Evolutionary conservation across 2,888 invertebrate genomes (phyloP), one percentile per base, ranked within the genome.

Genomic region (Noctua fimbriata): DNA sequence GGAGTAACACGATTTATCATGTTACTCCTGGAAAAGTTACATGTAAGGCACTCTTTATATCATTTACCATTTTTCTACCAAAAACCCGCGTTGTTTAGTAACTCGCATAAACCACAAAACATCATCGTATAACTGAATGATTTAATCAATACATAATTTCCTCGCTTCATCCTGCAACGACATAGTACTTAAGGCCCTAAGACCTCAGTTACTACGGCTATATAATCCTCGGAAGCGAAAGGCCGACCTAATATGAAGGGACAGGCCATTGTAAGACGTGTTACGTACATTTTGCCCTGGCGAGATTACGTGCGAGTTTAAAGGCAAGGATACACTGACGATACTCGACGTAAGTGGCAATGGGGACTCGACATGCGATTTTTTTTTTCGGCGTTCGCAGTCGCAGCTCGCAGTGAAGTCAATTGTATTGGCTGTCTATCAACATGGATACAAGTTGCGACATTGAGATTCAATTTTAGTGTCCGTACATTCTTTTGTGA

Each of bases 221-320:
- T 93, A 93, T 95, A 94, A 94, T 94, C 94, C 92, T 89, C 82
- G 84, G 81, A 81, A 84, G 89, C 89, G 90, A 92, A 91, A 92
- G 92, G 90, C 92, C 93, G 91, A 90, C 93, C 94, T 95, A 95
- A 95, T 95, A 95, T 93, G 93, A 92, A 95, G 94, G 95, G 95
- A 93, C 94, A 92, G 89, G 88, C 93, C 86, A 94, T 95, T 94
- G 94, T 95, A 95, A 91, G 92, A 93, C 93, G 94, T 94, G 94
- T 92, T 94, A 95, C 91, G 92, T 92, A 93, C 93, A 92, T 92
- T 93, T 92, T 93, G 93, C 94, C 94, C 92, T 87, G 90, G 89
- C 88, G 89, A 94, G 94, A 95, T 95, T 95, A 94, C 94, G 92
- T 93, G 91, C 87, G 92, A 93, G 93, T 93, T 94, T 75, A 67